phyloP scores from a whole-genome alignment of 2,797 vertebrate species.

The Melanotaenia trifasciata region DNA sequence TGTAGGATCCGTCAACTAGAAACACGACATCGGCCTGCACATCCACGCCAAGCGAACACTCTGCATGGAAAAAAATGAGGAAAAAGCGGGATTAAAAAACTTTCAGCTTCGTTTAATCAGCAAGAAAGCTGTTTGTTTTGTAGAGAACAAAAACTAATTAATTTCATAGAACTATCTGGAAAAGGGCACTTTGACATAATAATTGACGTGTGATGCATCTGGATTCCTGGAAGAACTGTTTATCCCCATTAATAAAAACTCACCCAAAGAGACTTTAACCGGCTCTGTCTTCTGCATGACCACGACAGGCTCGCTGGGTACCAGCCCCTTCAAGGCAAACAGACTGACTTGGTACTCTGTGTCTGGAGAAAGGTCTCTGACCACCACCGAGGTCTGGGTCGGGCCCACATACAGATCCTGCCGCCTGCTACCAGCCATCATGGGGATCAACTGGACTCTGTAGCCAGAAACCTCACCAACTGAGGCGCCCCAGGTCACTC shows the following conservation, averaged over 20 bases:
- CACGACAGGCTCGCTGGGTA: slow-evolving; percentile 87
- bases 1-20: slow-evolving; percentile 98
- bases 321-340: slow-evolving; percentile 89
- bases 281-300: slow-evolving; percentile 91
- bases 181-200: no score
- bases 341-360: slow-evolving; percentile 92
- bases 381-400: slow-evolving; percentile 84
- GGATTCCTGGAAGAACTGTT: no score
- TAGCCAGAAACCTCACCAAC: slow-evolving; percentile 89
- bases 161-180: no score
- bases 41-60: slow-evolving; percentile 94
- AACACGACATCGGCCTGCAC: slow-evolving; percentile 96
- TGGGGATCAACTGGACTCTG: slow-evolving; percentile 89
- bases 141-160: no score
- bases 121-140: no score
- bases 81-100: background rate
- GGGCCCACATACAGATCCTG: slow-evolving; percentile 89
- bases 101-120: no score
- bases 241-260: slow-evolving; percentile 54
- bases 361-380: slow-evolving; percentile 90
- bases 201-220: no score
- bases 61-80: slow-evolving; percentile 68
- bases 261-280: slow-evolving; percentile 90
- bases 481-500: slow-evolving; percentile 89
- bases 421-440: slow-evolving; percentile 85